Evolutionary conservation across 2,888 invertebrate genomes (phyloP).

Genomic region (Pseudolycoriella hygida): DNA sequence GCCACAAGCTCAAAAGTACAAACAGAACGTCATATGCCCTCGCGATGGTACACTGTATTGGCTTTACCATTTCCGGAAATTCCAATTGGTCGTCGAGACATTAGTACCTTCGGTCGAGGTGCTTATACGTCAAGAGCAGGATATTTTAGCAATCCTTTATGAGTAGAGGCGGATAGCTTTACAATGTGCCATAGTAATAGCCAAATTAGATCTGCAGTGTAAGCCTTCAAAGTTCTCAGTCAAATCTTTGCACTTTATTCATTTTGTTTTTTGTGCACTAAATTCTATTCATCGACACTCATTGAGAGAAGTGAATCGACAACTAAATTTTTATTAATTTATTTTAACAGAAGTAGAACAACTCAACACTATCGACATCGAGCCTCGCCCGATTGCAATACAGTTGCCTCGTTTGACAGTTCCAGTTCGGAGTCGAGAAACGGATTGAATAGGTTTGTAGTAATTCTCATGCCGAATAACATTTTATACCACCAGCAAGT

Average conservation of each 20-base stretch:
- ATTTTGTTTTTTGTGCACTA: not conserved
- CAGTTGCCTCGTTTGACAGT: conserved; percentile 77
- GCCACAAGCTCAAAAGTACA: conserved; percentile 6
- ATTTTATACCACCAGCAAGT: too few species aligned
- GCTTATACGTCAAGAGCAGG: conserved; percentile 59
- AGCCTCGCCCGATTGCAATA: conserved; percentile 78
- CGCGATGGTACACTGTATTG: conserved; percentile 77
- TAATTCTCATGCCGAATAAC: conserved; percentile 9
- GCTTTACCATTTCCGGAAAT: conserved; percentile 87
- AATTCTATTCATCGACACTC: not conserved
- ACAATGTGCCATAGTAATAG: conserved; percentile 15
- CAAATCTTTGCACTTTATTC: not conserved
- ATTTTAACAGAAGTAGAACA: conserved; percentile 46
- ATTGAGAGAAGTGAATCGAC: too few species aligned
- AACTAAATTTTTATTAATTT: conserved; percentile 7
- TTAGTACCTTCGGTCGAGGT: conserved; percentile 34
- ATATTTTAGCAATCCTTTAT: conserved; percentile 59
- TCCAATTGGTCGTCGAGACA: conserved; percentile 72
- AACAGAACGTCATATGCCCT: conserved; percentile 35
- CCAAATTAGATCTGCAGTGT: conserved; percentile 16
- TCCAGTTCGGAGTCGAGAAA: conserved; percentile 71
- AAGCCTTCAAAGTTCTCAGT: conserved; percentile 10
- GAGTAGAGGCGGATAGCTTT: conserved; percentile 12
- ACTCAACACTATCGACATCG: conserved; percentile 79
- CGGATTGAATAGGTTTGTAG: conserved; percentile 52